Base-by-base conservation (phyloP, 2,113 vertebrate species). In the Pseudorectes ferrugineus region DNA sequence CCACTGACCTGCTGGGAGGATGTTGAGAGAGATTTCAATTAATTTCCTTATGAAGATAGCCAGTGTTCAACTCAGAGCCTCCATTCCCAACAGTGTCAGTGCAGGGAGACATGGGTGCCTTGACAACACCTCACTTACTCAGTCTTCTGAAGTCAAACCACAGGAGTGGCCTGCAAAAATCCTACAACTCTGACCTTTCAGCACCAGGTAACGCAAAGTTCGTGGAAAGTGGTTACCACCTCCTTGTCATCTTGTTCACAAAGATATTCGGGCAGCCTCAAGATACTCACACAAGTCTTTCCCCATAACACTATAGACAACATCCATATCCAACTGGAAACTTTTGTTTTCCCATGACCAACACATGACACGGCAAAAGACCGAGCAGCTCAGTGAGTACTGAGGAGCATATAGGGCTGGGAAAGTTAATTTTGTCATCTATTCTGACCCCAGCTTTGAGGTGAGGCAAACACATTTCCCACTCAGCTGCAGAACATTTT, bases 141-240 rank as follows among this genome's bases (percentile, higher is more conserved):
- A 46, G 16, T 48, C 26, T 46, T 5, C 52, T 28, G 5, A 85
- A 46, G 13, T 18, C 25, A 65, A 75, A 7, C 5, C 18, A 29
- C 2, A 46, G 19, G 13, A 72, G 4, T 7, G 19, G 5, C 33
- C n/a, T 63, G 28, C 12, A 81, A 43, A 80, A 54, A 38, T 8
- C 35, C 33, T 51, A 16, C 5, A 59, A 21, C 17, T 68, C 40
- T 0, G 0, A 33, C 22, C 33, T 62, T n/a, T 14, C 35, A 46
- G n/a, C 12, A 21, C 5, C 0, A 0, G 12, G 25, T 17, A 89
- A 40, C 0, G 1, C 5, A 45, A 18, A 65, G 25, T 33, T 66
- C 2, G 0, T 5, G 11, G 21, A 31, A 59, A 57, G 24, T 10
- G 10, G 10, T 43, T 59, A 20, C 7, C 19, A 63, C 22, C 36